Base-by-base conservation (phyloP, 2,888 invertebrate genomes). In the Salticus scenicus region DNA sequence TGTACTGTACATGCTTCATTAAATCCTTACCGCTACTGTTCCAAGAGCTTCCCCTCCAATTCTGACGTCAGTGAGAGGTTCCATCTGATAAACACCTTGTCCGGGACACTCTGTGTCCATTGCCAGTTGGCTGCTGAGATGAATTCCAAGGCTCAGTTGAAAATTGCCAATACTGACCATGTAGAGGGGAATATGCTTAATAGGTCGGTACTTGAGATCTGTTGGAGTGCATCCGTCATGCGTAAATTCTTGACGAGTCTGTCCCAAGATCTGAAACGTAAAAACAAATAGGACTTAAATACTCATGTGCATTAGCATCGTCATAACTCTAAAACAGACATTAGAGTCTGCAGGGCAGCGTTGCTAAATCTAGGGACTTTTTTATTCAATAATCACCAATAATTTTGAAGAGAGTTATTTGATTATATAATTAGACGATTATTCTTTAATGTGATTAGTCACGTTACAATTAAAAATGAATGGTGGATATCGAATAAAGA, bases 41-140 rank as follows among this genome's bases (percentile, higher is more conserved):
- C 86, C 87, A 12, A 83, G 33, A 17, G 88, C 88, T 76, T 88
- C 88, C 30, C 88, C 88, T 1, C 80, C 87, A 1, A 87, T 70
- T 24, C 86, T 57, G 14, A 88, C 83, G 17, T 63, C 70, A 0
- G 87, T 80, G 24, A 85, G 67, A 0, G 88, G 88, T 33, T 67
- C 27, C 28, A 88, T n/a, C 14, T 69, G 42, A 24, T 80, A 87
- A 2, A 67, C 63, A 0, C 82, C 79, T 51, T 57, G 20, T 0
- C 63, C 73, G 0, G 81, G 73, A 57, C 81, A 79, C 20, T 27
- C 28, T 1, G 79, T 82, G 51, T 79, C 77, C 17, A 88, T 66
- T 0, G 76, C 73, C 64, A 87, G 33, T 17, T 87, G 78, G 28
- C 77, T 80, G 71, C 79, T 83, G 10, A 88, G 47, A 24, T 88